Evolutionary conservation across 2,113 vertebrate species (phyloP).

Genomic region (Otis tarda): DNA sequence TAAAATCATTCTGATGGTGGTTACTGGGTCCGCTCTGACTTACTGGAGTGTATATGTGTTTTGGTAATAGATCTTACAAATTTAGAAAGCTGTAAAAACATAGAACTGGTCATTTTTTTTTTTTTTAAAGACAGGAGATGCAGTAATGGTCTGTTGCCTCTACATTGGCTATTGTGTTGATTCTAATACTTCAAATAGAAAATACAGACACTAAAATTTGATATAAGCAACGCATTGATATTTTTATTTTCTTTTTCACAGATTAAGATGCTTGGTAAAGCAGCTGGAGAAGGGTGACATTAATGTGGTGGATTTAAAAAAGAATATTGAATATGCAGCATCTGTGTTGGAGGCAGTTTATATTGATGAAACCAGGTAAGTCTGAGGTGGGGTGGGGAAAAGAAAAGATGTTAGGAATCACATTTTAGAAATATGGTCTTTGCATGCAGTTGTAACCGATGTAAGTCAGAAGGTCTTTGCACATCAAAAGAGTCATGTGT

Average conservation of each 20-base stretch:
- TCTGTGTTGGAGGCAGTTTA: conserved; percentile 95
- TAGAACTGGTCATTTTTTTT: background rate
- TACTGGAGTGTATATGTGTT: background rate
- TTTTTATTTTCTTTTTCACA: conserved; percentile 44
- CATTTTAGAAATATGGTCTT: background rate
- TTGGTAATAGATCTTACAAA: background rate
- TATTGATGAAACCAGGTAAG: conserved; percentile 95
- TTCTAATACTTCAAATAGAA: background rate
- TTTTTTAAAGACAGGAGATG: background rate
- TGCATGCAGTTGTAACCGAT: background rate
- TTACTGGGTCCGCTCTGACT: background rate
- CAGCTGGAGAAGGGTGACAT: conserved; percentile 94
- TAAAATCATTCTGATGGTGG: background rate
- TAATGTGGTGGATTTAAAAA: conserved; percentile 90
- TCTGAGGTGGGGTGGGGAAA: background rate
- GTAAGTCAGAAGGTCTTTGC: background rate
- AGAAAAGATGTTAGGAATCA: background rate
- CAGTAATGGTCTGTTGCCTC: background rate
- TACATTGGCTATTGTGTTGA: background rate
- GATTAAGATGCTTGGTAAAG: conserved; percentile 93
- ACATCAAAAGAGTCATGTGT: accelerated
- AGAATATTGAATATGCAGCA: conserved; percentile 94
- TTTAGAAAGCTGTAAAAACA: background rate
- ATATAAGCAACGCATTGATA: background rate
- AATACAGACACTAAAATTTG: background rate